Conservation (phyloP, 1,140 invertebrate genomes). For the Pygmarrhopalites habei region DNA sequence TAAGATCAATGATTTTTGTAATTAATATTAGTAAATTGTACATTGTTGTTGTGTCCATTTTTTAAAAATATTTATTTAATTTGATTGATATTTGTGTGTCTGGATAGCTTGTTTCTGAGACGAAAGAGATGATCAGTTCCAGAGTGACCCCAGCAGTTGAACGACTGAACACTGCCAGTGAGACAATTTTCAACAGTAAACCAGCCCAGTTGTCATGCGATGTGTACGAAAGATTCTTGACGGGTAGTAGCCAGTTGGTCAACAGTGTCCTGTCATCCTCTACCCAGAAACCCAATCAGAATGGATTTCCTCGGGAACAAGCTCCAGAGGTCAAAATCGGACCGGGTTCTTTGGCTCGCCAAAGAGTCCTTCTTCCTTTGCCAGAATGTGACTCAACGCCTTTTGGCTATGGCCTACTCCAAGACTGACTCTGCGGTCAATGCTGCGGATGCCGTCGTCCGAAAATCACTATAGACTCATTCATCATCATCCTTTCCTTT, state of each 20-base stretch:
- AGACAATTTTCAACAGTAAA: conserved; percentile 15
- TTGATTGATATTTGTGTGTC: conserved; percentile 4
- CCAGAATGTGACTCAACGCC: not conserved
- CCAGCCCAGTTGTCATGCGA: conserved; percentile 23
- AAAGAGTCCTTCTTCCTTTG: conserved; percentile 3
- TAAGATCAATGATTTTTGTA: not conserved
- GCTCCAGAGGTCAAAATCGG: conserved; percentile 4
- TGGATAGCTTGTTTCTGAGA: conserved; percentile 30
- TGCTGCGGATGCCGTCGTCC: too few species aligned
- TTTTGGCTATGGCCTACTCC: conserved; percentile 24
- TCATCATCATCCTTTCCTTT: too few species aligned
- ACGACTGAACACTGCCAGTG: conserved; percentile 12
- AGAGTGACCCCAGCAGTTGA: conserved; percentile 23
- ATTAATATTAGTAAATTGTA: not conserved
- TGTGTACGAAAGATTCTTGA: conserved; percentile 19
- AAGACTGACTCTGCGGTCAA: conserved; percentile 16
- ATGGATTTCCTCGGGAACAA: conserved; percentile 6
- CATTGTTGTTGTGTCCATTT: not conserved
- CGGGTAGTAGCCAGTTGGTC: conserved; percentile 1
- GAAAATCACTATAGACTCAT: too few species aligned
- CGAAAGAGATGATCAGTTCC: conserved; percentile 18
- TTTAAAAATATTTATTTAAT: not conserved
- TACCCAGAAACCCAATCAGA: conserved; percentile 5
- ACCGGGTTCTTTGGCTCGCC: conserved; percentile 12
- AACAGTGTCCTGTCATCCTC: conserved; percentile 30